A percentile compares a stretch with the other conserved stretches of the same genome.
Conservation (phyloP, 2,888 invertebrate genomes). For the Diadromus collaris region DNA sequence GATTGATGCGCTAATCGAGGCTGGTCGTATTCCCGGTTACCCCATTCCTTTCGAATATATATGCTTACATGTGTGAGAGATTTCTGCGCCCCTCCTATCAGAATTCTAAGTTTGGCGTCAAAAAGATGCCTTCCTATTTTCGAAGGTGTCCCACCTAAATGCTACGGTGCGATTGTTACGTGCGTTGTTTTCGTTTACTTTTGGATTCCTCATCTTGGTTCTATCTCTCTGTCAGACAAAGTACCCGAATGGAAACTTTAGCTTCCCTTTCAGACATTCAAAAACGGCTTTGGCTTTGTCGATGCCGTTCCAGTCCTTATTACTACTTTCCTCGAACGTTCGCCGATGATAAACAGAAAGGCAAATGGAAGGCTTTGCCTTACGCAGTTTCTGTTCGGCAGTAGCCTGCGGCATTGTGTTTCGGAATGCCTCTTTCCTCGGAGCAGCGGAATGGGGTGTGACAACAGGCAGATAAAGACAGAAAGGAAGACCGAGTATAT, state of each 20-base stretch:
- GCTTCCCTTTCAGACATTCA: background rate
- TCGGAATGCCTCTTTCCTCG: background rate
- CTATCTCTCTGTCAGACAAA: background rate
- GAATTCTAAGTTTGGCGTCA: background rate
- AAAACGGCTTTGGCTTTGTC: background rate
- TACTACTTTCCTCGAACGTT: background rate
- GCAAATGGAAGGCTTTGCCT: background rate
- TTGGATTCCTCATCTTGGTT: background rate
- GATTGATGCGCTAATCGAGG: no score
- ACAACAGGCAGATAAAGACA: slow-evolving; percentile 31
- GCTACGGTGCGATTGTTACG: background rate
- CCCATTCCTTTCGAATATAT: no score
- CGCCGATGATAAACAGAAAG: background rate
- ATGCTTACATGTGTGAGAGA: no score
- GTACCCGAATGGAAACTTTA: background rate
- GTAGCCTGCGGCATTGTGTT: background rate
- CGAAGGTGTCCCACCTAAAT: background rate
- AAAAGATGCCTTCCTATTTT: background rate
- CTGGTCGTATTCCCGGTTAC: no score
- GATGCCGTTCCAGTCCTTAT: background rate
- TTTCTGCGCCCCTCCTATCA: no score
- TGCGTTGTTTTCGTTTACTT: background rate
- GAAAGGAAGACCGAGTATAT: slow-evolving; percentile 33
- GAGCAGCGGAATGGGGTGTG: slow-evolving; percentile 15
- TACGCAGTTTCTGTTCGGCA: background rate